These are phyloP conservation scores for Acanthornis magna DNA, from an alignment of 2,797 vertebrate genomes.

Conservation along the genomic window DNA sequence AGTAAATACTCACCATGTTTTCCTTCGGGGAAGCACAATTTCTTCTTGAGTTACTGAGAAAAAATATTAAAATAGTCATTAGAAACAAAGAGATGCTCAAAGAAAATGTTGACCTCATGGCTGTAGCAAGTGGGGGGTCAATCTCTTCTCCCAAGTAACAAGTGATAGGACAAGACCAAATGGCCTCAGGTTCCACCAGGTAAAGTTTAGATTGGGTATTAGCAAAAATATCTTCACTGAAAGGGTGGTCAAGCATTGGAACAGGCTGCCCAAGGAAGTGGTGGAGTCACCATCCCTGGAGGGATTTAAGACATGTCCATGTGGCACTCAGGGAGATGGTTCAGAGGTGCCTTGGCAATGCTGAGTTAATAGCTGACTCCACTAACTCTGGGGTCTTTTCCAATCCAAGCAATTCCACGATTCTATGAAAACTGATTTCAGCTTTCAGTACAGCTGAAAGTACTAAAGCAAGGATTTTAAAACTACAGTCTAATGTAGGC, in stretches of 20 bases:
- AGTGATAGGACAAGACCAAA: not conserved
- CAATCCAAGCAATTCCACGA: not conserved
- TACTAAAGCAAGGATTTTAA: not conserved
- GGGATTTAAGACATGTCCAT: not conserved
- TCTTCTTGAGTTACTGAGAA: constrained; percentile 72
- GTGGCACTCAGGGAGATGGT: accelerated
- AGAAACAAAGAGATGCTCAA: not conserved
- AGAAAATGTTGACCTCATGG: accelerated
- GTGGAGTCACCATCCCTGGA: not conserved
- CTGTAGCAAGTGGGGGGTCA: not conserved
- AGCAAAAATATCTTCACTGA: not conserved
- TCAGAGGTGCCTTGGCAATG: not conserved
- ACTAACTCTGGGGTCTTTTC: not conserved
- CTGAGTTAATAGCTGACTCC: not conserved
- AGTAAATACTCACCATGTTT: constrained; percentile 85
- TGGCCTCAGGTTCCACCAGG: not conserved
- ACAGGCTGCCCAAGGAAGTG: not conserved
- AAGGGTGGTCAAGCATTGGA: not conserved
- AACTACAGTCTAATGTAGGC: accelerated
- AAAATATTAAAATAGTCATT: not conserved
- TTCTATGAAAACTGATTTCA: not conserved
- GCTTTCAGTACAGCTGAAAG: too few species aligned
- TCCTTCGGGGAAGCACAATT: constrained; percentile 86
- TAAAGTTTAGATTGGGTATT: accelerated
- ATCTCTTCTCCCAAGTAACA: not conserved